These are phyloP conservation scores for Apoda limacodes DNA, from an alignment of 2,888 invertebrate genomes.

Conservation along the genomic window DNA sequence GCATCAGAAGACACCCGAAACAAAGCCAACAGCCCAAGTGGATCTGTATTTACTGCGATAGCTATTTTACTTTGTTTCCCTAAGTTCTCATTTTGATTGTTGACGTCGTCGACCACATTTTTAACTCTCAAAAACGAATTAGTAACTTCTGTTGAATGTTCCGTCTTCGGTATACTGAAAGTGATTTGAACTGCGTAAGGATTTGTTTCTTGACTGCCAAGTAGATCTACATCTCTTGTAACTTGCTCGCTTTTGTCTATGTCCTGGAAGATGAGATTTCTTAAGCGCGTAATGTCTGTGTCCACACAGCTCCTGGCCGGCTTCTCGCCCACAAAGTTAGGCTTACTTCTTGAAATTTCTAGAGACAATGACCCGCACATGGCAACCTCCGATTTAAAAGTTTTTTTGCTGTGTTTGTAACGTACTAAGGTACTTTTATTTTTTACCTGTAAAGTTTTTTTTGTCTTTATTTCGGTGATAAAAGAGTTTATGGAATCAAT, in stretches of 20 bases:
- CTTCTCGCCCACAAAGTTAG: conserved; percentile 14
- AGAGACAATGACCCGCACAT: no score
- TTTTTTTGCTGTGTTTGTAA: conserved; percentile 11
- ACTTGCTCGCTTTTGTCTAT: conserved; percentile 31
- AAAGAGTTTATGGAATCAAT: conserved; percentile 36
- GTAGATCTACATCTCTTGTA: conserved; percentile 31
- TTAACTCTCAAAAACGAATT: conserved; percentile 27
- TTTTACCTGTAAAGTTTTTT: conserved; percentile 14
- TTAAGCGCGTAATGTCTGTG: conserved; percentile 2
- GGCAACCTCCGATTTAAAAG: conserved; percentile 13
- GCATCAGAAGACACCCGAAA: conserved; percentile 40
- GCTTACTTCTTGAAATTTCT: conserved; percentile 19
- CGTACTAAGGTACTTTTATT: conserved; percentile 16
- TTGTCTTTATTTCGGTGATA: conserved; percentile 29
- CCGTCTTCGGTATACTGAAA: conserved; percentile 40
- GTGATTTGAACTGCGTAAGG: conserved; percentile 28
- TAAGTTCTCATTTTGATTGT: neutral
- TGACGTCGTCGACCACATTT: neutral
- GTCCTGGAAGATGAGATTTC: conserved; percentile 24
- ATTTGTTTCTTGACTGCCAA: conserved; percentile 21
- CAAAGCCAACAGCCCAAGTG: conserved; percentile 37
- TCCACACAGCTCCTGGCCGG: neutral
- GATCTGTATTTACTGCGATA: conserved; percentile 55
- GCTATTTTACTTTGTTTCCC: conserved; percentile 22
- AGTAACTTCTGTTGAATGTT: conserved; percentile 38